phyloP scores from a whole-genome alignment of 2,797 vertebrate genomes.

The Spizella passerina region DNA sequence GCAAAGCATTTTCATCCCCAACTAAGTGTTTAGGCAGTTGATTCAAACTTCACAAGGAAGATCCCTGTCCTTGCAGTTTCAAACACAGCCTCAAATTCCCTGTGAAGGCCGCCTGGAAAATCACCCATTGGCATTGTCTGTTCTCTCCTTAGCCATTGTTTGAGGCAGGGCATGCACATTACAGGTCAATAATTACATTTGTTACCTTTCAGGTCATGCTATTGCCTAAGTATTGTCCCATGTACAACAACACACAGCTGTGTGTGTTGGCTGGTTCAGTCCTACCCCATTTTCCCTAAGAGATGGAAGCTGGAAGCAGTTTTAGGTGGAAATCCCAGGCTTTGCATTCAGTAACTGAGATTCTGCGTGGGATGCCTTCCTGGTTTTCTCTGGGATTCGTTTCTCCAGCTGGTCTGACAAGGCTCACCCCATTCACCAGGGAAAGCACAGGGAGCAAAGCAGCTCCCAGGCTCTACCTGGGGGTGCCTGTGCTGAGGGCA shows the following conservation, averaged over 20 bases:
- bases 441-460: neutral
- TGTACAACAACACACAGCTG: neutral
- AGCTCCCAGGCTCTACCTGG: neutral
- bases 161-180: neutral
- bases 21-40: neutral
- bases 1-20: neutral
- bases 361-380: rapidly evolving
- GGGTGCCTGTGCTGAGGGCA: neutral
- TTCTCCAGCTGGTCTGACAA: neutral
- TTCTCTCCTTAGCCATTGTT: neutral
- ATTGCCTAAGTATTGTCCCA: rapidly evolving
- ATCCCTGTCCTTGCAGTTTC: neutral
- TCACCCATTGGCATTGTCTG: rapidly evolving
- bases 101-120: neutral
- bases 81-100: neutral
- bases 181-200: neutral
- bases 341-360: neutral
- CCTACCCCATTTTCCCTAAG: neutral
- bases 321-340: neutral
- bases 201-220: neutral
- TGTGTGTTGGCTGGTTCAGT: neutral
- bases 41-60: neutral
- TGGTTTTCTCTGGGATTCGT: neutral
- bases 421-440: rapidly evolving
- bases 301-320: neutral